phyloP scores from a whole-genome alignment of 2,797 vertebrate species.

The Anguilla obscura region DNA sequence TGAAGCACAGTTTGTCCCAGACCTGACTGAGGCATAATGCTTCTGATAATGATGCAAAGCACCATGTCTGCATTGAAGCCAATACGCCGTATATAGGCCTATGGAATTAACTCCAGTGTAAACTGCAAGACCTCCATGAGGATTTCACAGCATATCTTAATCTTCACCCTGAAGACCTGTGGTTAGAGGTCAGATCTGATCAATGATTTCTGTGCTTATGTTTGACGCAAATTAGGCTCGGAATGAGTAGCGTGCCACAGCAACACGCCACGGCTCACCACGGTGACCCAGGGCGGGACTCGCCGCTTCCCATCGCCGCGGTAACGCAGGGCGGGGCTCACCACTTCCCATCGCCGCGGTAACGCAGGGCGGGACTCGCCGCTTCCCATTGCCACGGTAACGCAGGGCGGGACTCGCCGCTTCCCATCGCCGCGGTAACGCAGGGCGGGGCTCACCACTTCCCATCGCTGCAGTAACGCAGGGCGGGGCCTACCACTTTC shows the following conservation, averaged over 20 bases:
- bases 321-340: no score
- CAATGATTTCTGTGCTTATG: not conserved
- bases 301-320: conserved; percentile 68
- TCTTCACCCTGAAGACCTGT: not conserved
- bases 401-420: conserved; percentile 34
- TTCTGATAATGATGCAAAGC: not conserved
- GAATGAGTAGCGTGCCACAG: no score
- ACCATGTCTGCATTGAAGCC: not conserved
- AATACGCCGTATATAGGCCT: not conserved
- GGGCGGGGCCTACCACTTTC: no score
- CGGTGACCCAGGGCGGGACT: conserved; percentile 53
- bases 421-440: conserved; percentile 73
- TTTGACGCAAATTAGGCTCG: not conserved
- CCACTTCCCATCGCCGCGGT: no score
- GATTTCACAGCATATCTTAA: not conserved
- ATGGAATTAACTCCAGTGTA: not conserved
- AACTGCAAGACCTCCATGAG: not conserved
- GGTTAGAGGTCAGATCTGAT: not conserved
- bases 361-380: conserved; percentile 32
- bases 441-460: no score
- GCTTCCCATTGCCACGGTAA: conserved; percentile 78
- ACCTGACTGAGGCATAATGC: not conserved
- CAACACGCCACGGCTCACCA: no score
- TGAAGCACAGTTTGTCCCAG: not conserved
- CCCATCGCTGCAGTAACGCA: no score